Percentiles rank a stretch among this genome's conserved stretches.
These are phyloP conservation scores for Ctenosaura bakeri DNA, from an alignment of 2,797 vertebrate genomes.

Conservation along the genomic window DNA sequence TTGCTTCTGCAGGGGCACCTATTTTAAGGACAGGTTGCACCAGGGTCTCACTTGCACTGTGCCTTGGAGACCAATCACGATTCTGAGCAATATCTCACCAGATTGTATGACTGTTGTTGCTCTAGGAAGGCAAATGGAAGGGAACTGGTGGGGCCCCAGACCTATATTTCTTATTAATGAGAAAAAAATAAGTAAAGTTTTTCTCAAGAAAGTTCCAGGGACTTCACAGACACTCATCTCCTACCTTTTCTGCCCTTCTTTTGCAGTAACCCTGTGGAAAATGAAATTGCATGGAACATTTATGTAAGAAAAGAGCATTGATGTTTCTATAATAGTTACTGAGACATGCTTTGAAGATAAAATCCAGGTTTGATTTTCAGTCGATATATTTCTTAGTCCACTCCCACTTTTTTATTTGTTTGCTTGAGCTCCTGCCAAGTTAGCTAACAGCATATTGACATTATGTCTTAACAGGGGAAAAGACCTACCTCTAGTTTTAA, in stretches of 20 bases:
- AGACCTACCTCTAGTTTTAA: background rate
- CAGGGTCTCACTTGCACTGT: too few relatives aligned
- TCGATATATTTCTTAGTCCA: constrained; percentile 22
- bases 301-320: background rate
- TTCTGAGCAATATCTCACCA: background rate
- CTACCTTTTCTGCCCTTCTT: background rate
- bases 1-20: too few relatives aligned
- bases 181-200: background rate
- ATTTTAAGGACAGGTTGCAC: background rate
- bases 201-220: background rate
- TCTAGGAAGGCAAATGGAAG: background rate
- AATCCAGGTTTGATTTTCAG: constrained; percentile 34
- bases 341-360: constrained; percentile 14
- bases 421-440: background rate
- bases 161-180: background rate
- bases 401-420: background rate
- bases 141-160: background rate
- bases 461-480: background rate
- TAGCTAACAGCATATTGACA: background rate
- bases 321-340: background rate
- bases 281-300: background rate
- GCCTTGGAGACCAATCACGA: background rate
- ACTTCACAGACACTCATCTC: background rate
- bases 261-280: background rate
- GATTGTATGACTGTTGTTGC: background rate